Base-by-base conservation (phyloP, 1,140 invertebrate genomes). In the Danaus melanippus region DNA sequence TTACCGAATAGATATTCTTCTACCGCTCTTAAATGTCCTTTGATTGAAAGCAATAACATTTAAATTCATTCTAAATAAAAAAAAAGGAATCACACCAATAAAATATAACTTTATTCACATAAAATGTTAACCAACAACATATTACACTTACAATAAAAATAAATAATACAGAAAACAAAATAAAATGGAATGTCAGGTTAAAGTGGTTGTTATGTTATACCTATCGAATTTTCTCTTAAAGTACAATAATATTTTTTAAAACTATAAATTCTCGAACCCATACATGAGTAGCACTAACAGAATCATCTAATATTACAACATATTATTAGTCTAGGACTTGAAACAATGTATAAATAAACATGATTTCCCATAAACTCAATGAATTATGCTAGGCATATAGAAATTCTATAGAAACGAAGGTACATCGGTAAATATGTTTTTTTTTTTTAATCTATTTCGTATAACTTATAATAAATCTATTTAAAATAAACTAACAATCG, bases 181-280 rank as follows among this genome's bases (percentile, higher is more conserved):
- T 65, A 71, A 56, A 71, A 74, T 78, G 79, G 76, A 83, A 80
- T 83, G 78, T 78, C 42, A 45, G 58, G 61, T 55, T 66, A 55
- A 68, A 53, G 64, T 50, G 60, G 53, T 63, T 68, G 69, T 70
- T 70, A 78, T 73, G 69, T 64, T 64, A 61, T 63, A 67, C 73
- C 74, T 69, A 69, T 68, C 69, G 66, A 76, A 71, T 76, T 74
- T 79, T 77, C 53, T 74, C 66, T 73, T 71, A 68, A 67, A 59
- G 69, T 71, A 69, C 66, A 62, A 60, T 65, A 66, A 60, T 69
- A 7, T 32, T 32, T 32, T 32, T 32, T 32, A 7, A 32, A 32
- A 32, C 21, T 32, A 74, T 72, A 74, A 64, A 74, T 62, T 75
- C 67, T 78, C 69, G 67, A 66, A 64, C 60, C 67, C 74, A 56